Base-by-base conservation (phyloP, 2,888 invertebrate genomes). In the Cylloceria caligata region DNA sequence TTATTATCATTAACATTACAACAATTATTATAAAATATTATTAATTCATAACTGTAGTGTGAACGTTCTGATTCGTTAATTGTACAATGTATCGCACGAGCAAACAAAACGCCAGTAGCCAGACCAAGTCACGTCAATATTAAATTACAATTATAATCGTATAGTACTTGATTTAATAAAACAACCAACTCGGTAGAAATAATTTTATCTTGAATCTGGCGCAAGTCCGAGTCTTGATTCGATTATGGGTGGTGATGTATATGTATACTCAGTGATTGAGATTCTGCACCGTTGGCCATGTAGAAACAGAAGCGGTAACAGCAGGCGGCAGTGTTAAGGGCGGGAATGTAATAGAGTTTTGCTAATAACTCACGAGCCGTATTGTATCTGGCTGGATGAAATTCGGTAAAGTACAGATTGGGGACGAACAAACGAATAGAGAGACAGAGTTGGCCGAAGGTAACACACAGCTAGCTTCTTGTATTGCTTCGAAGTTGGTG, bases 371-470 rank as follows among this genome's bases (percentile, higher is more conserved):
- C 68, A 69, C 73, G 55, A 64, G 65, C 39, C 64, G 73, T 71
- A 77, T 81, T 81, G 73, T 69, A 81, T 81, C 65, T 74, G 69
- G 64, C 49, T 65, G 73, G 64, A 74, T 81, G 77, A 78, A 77
- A 77, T 74, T 74, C 42, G 62, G 62, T 34, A 45, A 27, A 68
- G 72, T 81, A 72, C 81, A 72, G 72, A 76, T 76, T 72, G 76
- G 52, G 72, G 60, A 72, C 67, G 67, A 75, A 67, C 36, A 45
- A 68, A 45, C 42, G 57, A 60, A 57, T 52, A 47, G 57, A 65
- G 49, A 60, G 45, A 49, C 45, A 47, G 16, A 57, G 60, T 76
- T 49, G 49, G 68, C 60, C 16, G 27, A 16, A 24, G 52, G 52
- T 42, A 67, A n/a, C 19, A 7, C 13, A 7, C 19, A 49, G 39